Evolutionary conservation across 2,113 vertebrate genomes (phyloP).

Genomic region (Candoia aspera): DNA sequence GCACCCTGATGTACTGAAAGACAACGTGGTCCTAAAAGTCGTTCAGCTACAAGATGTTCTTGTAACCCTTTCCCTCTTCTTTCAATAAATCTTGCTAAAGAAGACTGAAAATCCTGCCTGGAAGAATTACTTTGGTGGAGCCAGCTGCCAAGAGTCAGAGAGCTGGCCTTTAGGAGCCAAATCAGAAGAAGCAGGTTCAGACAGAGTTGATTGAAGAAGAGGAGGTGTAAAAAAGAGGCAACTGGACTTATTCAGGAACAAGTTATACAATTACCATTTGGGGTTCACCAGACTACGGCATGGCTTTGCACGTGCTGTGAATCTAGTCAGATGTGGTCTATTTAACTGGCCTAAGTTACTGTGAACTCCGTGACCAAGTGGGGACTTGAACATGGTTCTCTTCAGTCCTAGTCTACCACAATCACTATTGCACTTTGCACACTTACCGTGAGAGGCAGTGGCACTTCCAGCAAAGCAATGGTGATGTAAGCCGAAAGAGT

Average conservation of each 20-base stretch:
- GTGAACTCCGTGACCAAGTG: not conserved
- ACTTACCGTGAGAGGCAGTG: slow-evolving; percentile 43
- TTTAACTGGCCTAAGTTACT: not conserved
- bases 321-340: not conserved
- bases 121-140: not conserved
- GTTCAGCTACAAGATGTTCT: not conserved
- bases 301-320: not conserved
- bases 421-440: not conserved
- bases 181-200: not conserved
- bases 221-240: not conserved
- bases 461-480: slow-evolving; percentile 58
- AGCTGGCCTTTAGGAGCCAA: not conserved
- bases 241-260: not conserved
- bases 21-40: not conserved
- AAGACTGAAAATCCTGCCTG: not conserved
- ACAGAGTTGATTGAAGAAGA: not conserved
- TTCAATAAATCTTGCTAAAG: not conserved
- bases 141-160: not conserved
- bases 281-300: not conserved
- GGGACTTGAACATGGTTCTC: not conserved
- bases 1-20: not conserved
- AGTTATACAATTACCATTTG: not conserved
- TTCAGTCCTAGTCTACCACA: not conserved
- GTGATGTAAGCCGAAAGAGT: slow-evolving; percentile 60
- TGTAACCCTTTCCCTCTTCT: not conserved